A percentile compares a stretch with the other conserved stretches of the same genome.
phyloP scores from a whole-genome alignment of 2,113 vertebrate genomes.

The Hyla sarda region DNA sequence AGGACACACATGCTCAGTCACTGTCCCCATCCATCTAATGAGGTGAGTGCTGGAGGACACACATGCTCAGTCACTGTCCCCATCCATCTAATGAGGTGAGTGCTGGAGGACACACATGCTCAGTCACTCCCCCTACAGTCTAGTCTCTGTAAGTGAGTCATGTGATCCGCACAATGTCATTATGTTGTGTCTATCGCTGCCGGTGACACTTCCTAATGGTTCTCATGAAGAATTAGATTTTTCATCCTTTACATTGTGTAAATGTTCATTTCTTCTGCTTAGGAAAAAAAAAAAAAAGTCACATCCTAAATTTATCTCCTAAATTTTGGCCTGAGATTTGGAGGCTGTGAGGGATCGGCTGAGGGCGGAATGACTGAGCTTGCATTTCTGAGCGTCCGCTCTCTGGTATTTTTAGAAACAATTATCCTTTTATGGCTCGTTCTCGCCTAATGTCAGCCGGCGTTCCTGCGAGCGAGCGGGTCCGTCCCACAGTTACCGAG shows the following conservation, averaged over 20 bases:
- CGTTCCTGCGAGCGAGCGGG: not conserved
- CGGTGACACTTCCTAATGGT: not conserved
- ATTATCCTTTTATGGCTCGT: slow-evolving; percentile 40
- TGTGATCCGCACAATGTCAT: no score
- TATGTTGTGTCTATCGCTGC: not conserved
- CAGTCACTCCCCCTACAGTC: no score
- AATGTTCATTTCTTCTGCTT: not conserved
- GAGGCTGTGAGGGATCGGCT: not conserved
- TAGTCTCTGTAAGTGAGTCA: no score
- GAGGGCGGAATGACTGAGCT: slow-evolving; percentile 4
- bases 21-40: no score
- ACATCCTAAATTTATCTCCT: no score
- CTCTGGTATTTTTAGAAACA: slow-evolving; percentile 45
- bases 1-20: no score
- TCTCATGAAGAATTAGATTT: not conserved
- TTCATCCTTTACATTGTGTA: not conserved
- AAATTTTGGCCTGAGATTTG: not conserved
- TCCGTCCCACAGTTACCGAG: not conserved
- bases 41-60: no score
- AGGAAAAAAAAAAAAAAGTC: not conserved
- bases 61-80: no score
- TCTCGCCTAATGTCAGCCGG: not conserved
- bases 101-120: no score
- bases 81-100: no score
- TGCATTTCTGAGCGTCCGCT: not conserved